Evolutionary conservation across 30 jellyfish, hydroid and myxozoan genomes (phyloP).

Genomic region (Rhopilema esculentum): DNA sequence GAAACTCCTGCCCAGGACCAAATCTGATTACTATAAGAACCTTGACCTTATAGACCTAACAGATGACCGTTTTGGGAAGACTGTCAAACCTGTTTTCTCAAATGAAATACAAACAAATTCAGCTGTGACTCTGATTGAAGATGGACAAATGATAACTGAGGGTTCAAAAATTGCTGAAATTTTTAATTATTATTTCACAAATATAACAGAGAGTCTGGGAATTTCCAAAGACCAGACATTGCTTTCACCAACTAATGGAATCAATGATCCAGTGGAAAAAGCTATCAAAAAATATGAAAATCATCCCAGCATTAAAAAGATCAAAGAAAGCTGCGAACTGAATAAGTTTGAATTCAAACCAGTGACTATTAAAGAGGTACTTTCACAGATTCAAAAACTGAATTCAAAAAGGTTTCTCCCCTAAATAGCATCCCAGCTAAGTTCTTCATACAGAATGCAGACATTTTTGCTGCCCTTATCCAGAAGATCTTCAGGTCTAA

Average conservation of each 20-base stretch:
- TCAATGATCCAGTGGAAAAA: constrained; percentile 35
- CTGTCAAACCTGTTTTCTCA: constrained; percentile 48
- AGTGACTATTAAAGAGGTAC: background rate
- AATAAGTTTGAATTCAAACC: constrained; percentile 5
- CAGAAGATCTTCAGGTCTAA: background rate
- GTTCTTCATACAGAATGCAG: background rate
- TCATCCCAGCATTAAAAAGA: constrained; percentile 33
- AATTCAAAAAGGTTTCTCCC: constrained; percentile 32
- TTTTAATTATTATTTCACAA: constrained; percentile 41
- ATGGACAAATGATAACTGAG: constrained; percentile 14
- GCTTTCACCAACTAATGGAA: background rate
- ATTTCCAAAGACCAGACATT: background rate
- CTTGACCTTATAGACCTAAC: constrained; percentile 12
- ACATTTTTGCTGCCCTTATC: background rate
- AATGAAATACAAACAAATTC: constrained; percentile 8
- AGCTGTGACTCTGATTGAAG: constrained; percentile 39
- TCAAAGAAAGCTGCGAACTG: background rate
- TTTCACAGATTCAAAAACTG: constrained; percentile 9
- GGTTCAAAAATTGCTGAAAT: constrained; percentile 49
- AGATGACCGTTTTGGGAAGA: constrained; percentile 13
- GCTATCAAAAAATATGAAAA: constrained; percentile 16
- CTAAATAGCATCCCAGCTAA: constrained; percentile 17
- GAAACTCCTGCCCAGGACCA: constrained; percentile 39
- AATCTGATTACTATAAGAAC: constrained; percentile 36
- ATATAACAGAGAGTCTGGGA: constrained; percentile 22